Conservation (phyloP, 2,113 vertebrate species). For the Peromyscus maniculatus region DNA sequence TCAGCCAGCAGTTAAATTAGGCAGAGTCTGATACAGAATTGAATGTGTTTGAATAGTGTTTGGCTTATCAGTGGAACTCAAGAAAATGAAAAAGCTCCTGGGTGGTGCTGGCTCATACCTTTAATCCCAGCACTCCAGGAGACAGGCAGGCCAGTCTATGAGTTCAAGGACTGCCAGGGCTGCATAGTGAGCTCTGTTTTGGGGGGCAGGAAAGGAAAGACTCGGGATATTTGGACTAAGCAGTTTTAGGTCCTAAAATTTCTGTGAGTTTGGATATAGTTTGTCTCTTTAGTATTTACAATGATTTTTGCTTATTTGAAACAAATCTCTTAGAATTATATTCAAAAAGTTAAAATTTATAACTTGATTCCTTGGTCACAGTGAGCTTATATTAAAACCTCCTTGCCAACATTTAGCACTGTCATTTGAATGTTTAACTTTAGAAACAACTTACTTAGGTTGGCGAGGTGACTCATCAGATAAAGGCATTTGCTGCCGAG, state of each 20-base stretch:
- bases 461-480: not conserved
- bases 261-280: not conserved
- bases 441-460: not conserved
- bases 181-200: not conserved
- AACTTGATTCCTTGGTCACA: constrained; percentile 6
- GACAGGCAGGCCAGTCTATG: not conserved
- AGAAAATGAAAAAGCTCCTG: not conserved
- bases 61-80: constrained; percentile 34
- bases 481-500: not conserved
- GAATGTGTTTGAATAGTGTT: constrained; percentile 28
- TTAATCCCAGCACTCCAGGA: not conserved
- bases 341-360: constrained; percentile 41
- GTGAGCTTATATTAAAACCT: constrained; percentile 20
- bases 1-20: constrained; percentile 44
- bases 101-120: not conserved
- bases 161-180: not conserved
- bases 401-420: not conserved
- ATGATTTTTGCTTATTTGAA: constrained; percentile 30
- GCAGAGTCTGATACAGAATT: constrained; percentile 29
- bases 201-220: not conserved
- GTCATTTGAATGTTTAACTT: constrained; percentile 11
- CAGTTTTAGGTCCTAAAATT: not conserved
- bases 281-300: constrained; percentile 62
- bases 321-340: constrained; percentile 47
- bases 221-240: constrained; percentile 43